Percentiles rank a stretch among this genome's conserved stretches.
Evolutionary conservation across 1,140 invertebrate species (phyloP).

Genomic region (Bicyclus anynana): DNA sequence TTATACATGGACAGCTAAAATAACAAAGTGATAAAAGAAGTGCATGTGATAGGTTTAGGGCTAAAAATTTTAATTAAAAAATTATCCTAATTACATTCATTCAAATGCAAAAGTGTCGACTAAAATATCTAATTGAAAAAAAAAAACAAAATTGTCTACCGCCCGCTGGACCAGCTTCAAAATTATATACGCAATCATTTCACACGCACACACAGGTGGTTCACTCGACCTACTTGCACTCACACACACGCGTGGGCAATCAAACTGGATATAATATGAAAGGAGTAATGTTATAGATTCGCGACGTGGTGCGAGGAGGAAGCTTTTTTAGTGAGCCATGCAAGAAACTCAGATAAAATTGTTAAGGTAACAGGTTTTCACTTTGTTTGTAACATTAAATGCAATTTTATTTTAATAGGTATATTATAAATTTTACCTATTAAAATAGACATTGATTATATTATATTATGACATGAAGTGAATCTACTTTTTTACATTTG

Average conservation of each 20-base stretch:
- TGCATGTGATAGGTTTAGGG: no score
- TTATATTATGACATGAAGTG: no score
- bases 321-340: constrained; percentile 47
- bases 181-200: constrained; percentile 23
- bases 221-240: constrained; percentile 12
- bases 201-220: constrained; percentile 22
- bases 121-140: not conserved
- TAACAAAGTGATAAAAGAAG: no score
- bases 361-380: not conserved
- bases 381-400: no score
- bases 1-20: no score
- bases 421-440: no score
- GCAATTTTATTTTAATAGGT: no score
- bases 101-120: not conserved
- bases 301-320: constrained; percentile 45
- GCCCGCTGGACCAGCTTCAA: constrained; percentile 8
- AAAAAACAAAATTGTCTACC: constrained; percentile 8
- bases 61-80: no score
- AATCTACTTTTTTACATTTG: no score
- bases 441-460: no score
- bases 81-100: no score
- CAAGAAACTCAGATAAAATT: constrained; percentile 31
- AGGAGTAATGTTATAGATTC: constrained; percentile 64
- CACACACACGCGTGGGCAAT: constrained; percentile 27
- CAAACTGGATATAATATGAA: constrained; percentile 60